Percentiles rank a stretch among this genome's conserved stretches.
These are phyloP conservation scores for Venturia canescens DNA, from an alignment of 1,140 invertebrate genomes.

Conservation along the genomic window DNA sequence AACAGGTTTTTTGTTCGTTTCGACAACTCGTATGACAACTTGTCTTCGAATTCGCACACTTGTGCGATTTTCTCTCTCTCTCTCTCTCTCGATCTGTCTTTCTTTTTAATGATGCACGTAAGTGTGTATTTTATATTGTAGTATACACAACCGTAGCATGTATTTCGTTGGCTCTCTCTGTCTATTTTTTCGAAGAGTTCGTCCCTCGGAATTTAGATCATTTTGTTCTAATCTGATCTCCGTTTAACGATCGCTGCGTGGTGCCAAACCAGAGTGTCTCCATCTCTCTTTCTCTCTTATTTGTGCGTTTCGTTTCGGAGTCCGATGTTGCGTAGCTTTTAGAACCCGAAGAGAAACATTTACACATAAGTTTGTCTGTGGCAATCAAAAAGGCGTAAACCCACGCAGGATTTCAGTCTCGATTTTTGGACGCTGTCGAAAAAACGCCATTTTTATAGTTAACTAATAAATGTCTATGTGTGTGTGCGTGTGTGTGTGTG, in stretches of 20 bases:
- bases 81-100: not conserved
- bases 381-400: slow-evolving; percentile 1
- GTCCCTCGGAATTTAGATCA: slow-evolving; percentile 54
- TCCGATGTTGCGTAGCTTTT: slow-evolving; percentile 1
- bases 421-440: no score
- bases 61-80: not conserved
- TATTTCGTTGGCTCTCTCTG: not conserved
- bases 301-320: no score
- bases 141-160: no score
- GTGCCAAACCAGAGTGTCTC: slow-evolving; percentile 53
- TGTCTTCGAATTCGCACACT: slow-evolving; percentile 29
- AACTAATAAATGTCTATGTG: no score
- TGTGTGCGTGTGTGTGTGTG: no score
- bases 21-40: slow-evolving; percentile 52
- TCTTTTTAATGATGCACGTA: not conserved
- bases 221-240: slow-evolving; percentile 59
- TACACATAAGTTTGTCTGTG: not conserved
- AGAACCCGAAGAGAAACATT: slow-evolving; percentile 3
- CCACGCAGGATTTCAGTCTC: not conserved
- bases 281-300: slow-evolving; percentile 17
- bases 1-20: slow-evolving; percentile 51
- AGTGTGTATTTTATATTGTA: slow-evolving; percentile 30
- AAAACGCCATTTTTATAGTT: no score
- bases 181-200: not conserved
- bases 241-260: slow-evolving; percentile 58